Evolutionary conservation across 2,113 vertebrate genomes (phyloP).

Genomic region (Gracilinanus agilis): DNA sequence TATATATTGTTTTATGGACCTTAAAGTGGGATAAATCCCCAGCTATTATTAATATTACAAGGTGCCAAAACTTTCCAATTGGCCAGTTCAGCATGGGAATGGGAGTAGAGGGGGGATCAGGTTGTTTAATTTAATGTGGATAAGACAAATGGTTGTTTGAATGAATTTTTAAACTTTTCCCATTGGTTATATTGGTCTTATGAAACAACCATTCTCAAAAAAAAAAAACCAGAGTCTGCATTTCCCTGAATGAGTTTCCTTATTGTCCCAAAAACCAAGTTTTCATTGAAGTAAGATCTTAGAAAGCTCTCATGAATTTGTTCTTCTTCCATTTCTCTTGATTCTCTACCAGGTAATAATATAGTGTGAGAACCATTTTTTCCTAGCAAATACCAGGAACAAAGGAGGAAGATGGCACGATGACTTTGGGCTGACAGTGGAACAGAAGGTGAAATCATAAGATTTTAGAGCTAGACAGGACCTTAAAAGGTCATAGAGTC

Average conservation of each 20-base stretch:
- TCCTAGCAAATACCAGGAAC: background rate
- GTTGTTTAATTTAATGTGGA: background rate
- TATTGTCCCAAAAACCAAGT: background rate
- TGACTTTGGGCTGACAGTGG: background rate
- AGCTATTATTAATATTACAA: background rate
- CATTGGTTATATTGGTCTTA: background rate
- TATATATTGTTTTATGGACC: background rate
- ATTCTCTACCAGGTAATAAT: background rate
- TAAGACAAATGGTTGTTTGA: background rate
- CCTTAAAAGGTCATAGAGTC: background rate
- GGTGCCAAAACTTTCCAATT: background rate
- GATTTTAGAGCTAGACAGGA: background rate
- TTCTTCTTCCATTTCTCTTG: background rate
- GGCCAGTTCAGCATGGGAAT: background rate
- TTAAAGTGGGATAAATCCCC: background rate
- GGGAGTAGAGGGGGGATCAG: background rate
- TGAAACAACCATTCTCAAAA: background rate
- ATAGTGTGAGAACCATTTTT: background rate
- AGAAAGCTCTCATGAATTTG: background rate
- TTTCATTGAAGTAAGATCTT: background rate
- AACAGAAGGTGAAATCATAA: background rate
- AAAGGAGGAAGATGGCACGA: background rate
- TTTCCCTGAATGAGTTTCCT: conserved; percentile 6
- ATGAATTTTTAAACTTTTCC: conserved; percentile 7
- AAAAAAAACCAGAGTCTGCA: background rate